A percentile compares a stretch with the other conserved stretches of the same genome.
Conservation (phyloP, 2,888 invertebrate species). For the Cremastinae sp. region DNA sequence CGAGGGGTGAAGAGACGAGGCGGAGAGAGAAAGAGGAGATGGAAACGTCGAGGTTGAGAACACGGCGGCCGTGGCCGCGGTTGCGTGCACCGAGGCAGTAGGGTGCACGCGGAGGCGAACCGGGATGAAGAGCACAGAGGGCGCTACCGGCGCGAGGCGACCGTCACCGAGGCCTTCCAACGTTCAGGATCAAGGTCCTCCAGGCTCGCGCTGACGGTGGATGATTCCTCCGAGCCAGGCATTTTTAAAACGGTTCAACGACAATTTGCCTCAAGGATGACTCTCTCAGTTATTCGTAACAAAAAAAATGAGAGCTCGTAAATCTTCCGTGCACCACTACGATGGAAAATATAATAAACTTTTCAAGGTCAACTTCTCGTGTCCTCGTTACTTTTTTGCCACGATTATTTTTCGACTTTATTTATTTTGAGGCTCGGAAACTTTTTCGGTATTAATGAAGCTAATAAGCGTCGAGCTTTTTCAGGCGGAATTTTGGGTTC, state of each 20-base stretch:
- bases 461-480: background rate
- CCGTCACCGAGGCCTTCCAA: slow-evolving; percentile 59
- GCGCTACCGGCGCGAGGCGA: slow-evolving; percentile 35
- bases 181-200: slow-evolving; percentile 75
- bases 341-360: too few relatives aligned
- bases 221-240: slow-evolving; percentile 8
- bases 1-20: slow-evolving; percentile 45
- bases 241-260: slow-evolving; percentile 12
- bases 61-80: slow-evolving; percentile 62
- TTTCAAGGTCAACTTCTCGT: too few relatives aligned
- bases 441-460: background rate
- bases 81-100: slow-evolving; percentile 48
- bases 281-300: background rate
- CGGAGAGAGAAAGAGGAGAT: slow-evolving; percentile 36
- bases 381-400: too few relatives aligned
- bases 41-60: slow-evolving; percentile 57
- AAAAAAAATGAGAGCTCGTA: too few relatives aligned
- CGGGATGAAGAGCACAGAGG: slow-evolving; percentile 41
- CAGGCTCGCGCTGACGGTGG: slow-evolving; percentile 42
- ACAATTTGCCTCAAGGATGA: slow-evolving; percentile 48
- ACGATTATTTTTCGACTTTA: too few relatives aligned
- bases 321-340: too few relatives aligned
- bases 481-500: background rate
- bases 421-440: too few relatives aligned
- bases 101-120: slow-evolving; percentile 52